Percentiles rank a stretch among this genome's conserved stretches.
Conservation (phyloP, 2,888 invertebrate genomes). For the Gymnosoma rotundatum region DNA sequence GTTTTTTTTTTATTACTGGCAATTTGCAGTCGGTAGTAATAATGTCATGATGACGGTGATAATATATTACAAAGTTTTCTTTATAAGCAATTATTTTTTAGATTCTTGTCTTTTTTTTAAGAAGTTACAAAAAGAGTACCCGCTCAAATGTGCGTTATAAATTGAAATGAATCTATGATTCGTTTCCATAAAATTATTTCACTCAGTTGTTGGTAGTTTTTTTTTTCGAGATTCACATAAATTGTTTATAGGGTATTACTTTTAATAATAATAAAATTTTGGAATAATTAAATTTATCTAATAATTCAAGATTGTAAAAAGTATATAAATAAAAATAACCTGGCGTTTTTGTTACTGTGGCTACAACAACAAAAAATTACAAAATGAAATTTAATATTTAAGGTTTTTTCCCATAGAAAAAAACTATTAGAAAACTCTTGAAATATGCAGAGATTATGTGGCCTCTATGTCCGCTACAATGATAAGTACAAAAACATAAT, state of each 20-base stretch:
- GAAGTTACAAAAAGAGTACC: conserved; percentile 26
- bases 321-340: no score
- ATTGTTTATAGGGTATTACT: neutral
- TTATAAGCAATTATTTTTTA: neutral
- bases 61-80: conserved; percentile 53
- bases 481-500: no score
- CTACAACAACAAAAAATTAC: no score
- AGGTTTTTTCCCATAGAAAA: no score
- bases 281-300: no score
- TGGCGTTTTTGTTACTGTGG: no score
- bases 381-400: no score
- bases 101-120: conserved; percentile 22
- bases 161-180: conserved; percentile 60
- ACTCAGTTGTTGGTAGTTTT: conserved; percentile 7
- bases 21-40: conserved; percentile 33
- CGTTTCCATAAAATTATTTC: conserved; percentile 49
- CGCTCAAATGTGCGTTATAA: conserved; percentile 37
- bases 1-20: conserved; percentile 32
- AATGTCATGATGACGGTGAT: conserved; percentile 70
- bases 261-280: no score
- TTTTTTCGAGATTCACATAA: neutral
- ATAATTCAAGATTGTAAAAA: no score
- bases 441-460: no score
- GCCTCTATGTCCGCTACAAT: no score
- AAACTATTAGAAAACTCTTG: no score